phyloP scores from a whole-genome alignment of 2,113 vertebrate genomes.

The Neomonachus schauinslandi region DNA sequence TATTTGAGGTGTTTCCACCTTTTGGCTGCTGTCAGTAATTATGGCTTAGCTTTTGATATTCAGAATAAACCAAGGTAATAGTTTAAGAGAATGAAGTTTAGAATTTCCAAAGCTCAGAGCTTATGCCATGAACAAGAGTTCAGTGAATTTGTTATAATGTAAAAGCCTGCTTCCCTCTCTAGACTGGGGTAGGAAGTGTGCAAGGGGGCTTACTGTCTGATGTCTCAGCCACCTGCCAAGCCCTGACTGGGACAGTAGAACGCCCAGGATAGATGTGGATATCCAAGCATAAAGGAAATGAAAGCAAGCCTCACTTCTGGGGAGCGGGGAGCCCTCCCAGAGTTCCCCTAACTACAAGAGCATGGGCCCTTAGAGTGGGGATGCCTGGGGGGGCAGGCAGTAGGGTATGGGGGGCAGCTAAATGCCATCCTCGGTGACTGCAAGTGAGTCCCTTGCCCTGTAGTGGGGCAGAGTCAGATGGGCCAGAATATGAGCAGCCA shows the following conservation, averaged over 20 bases:
- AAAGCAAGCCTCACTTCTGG: not conserved
- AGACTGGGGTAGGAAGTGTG: not conserved
- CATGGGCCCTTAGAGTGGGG: not conserved
- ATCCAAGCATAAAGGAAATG: not conserved
- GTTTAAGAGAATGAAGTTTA: not conserved
- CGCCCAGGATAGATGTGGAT: not conserved
- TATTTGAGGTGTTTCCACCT: not conserved
- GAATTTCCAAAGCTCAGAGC: not conserved
- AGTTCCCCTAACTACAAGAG: not conserved
- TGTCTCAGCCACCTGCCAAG: not conserved
- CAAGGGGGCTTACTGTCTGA: not conserved
- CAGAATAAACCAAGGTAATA: not conserved
- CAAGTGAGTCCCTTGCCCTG: not conserved
- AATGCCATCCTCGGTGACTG: fast-evolving
- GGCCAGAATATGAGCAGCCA: not conserved
- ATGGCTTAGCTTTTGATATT: not conserved
- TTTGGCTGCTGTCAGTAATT: not conserved
- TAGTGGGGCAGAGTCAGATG: not conserved
- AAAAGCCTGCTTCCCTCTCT: not conserved
- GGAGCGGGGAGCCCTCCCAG: not conserved
- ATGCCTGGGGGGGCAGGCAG: not conserved
- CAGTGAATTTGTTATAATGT: too few species aligned
- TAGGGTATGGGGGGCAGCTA: not conserved
- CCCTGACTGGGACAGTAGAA: not conserved
- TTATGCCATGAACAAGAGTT: not conserved